Evolutionary conservation across 1,140 invertebrate genomes (phyloP), one percentile per base, ranked within the genome.

Genomic region (Bombus breviceps): DNA sequence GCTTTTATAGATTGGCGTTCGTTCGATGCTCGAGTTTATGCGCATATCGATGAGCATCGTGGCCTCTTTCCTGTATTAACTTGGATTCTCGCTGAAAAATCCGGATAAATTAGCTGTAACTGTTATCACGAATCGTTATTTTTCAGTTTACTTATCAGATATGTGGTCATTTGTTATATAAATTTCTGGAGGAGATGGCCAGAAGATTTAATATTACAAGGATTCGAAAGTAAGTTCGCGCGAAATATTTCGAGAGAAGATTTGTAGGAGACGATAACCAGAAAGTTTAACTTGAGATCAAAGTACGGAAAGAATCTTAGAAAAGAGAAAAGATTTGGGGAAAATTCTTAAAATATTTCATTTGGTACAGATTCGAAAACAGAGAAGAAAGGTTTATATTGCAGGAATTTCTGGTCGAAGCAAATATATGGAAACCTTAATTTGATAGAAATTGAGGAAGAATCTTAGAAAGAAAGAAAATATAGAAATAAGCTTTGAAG

Each of bases 1-100:
- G 62, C 25, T 84, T 75, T 66, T 74, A 69, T 82, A 79, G 72
- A 88, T 84, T 39, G 74, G 53, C 0, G 53, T 59, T 62, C 64
- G 47, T 59, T 80, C 18, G 72, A 62, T 76, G 28, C n/a, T 83
- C 81, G 37, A 28, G 32, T 69, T 68, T 59, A 73, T 47, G 57
- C 34, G 39, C 43, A 79, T 62, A 71, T 69, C 66, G 75, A 79
- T 47, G 37, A 75, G 10, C 10, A 34, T 22, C 32, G 2, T 6
- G 12, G 18, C 1, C 34, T 43, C 12, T n/a, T 75, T 15, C 25
- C 28, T 32, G 0, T 8, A 59, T n/a, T 69, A 81, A 41, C 22
- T 25, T 9, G 10, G 15, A 47, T 32, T 22, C 15, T 28, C 12
- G 15, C 25, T 22, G 66, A 32, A 71, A 80, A 71, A 47, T 34